Percentiles rank a stretch among this genome's conserved stretches.
Evolutionary conservation across 2,888 invertebrate genomes (phyloP).

Genomic region (Adela reaumurella): DNA sequence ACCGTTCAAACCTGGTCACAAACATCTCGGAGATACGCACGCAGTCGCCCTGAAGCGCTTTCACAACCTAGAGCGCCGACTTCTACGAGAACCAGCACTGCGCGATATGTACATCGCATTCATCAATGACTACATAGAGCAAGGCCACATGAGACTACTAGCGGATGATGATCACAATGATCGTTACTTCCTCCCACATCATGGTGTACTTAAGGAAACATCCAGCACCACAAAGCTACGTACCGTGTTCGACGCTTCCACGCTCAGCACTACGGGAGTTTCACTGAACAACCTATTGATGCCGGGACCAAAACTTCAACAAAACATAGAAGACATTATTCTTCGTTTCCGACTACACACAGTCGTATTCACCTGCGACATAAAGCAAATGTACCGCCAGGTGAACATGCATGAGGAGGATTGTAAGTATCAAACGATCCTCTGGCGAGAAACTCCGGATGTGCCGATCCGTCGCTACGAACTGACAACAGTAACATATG

Average conservation of each 20-base stretch:
- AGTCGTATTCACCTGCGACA: conserved; percentile 14
- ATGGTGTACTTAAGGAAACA: conserved; percentile 8
- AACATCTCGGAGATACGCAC: not conserved
- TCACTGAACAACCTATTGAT: conserved; percentile 11
- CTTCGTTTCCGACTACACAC: conserved; percentile 10
- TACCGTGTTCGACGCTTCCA: conserved; percentile 8
- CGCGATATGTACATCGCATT: not conserved
- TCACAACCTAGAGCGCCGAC: conserved; percentile 4
- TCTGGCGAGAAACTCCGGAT: conserved; percentile 12
- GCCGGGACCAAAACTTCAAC: conserved; percentile 12
- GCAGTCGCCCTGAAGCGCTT: conserved; percentile 4
- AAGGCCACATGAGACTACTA: not conserved
- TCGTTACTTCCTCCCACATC: conserved; percentile 6
- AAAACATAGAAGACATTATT: conserved; percentile 12
- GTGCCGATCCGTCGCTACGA: conserved; percentile 11
- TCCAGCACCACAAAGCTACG: conserved; percentile 7
- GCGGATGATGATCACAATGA: not conserved
- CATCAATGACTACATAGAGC: not conserved
- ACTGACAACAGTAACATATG: conserved; percentile 13
- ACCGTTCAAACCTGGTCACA: not conserved
- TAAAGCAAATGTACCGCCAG: conserved; percentile 15
- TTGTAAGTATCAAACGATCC: conserved; percentile 12
- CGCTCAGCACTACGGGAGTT: conserved; percentile 1
- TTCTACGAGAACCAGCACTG: not conserved
- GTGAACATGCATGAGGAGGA: conserved; percentile 10